phyloP scores from a whole-genome alignment of 2,888 invertebrate species.

The Syrphus vitripennis region DNA sequence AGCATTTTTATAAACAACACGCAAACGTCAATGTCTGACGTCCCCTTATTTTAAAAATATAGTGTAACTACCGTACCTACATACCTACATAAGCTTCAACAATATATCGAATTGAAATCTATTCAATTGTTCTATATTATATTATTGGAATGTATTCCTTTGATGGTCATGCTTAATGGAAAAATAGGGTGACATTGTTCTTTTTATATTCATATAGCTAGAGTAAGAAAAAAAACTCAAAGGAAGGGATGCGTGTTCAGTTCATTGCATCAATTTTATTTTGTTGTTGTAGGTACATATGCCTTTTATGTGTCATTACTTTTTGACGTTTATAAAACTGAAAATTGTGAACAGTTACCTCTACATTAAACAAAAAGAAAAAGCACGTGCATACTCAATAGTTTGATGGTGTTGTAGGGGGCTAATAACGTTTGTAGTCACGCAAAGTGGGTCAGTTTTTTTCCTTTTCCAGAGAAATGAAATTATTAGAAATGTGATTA shows the following conservation, averaged over 20 bases:
- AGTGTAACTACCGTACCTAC: background rate
- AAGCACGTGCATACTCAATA: conserved; percentile 24
- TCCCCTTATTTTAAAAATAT: background rate
- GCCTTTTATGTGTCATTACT: conserved; percentile 34
- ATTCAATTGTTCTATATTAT: conserved; percentile 41
- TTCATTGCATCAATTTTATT: conserved; percentile 9
- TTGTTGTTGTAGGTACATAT: no score
- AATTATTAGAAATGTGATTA: conserved; percentile 67
- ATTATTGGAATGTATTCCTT: conserved; percentile 18
- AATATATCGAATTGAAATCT: conserved; percentile 29
- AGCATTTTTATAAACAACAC: background rate
- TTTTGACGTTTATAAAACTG: conserved; percentile 6
- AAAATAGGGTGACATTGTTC: conserved; percentile 43
- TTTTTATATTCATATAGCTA: background rate
- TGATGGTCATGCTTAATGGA: conserved; percentile 35
- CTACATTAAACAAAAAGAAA: background rate
- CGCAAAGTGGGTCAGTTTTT: conserved; percentile 59
- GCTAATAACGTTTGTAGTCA: conserved; percentile 45
- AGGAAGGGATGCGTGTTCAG: conserved; percentile 28
- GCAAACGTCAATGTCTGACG: conserved; percentile 20
- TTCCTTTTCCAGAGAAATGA: conserved; percentile 22
- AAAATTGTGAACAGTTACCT: background rate
- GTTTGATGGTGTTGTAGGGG: background rate
- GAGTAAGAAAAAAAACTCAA: background rate
- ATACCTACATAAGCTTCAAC: background rate